phyloP scores from a whole-genome alignment of 1,140 invertebrate genomes.

The Dendrolimus kikuchii region DNA sequence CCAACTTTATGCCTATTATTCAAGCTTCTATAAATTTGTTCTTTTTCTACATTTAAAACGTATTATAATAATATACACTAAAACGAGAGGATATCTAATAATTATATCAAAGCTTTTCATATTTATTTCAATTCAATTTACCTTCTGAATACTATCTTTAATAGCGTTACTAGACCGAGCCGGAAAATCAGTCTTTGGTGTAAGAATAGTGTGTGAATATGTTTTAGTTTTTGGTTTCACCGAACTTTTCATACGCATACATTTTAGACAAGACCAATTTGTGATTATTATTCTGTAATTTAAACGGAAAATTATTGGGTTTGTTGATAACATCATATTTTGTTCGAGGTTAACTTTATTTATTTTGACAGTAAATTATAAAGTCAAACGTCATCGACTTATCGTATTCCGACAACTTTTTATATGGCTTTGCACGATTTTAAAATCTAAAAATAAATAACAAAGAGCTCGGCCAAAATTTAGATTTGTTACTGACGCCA shows the following conservation, averaged over 20 bases:
- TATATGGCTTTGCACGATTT: no score
- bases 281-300: slow-evolving; percentile 30
- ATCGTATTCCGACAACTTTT: no score
- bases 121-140: slow-evolving; percentile 25
- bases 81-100: neutral
- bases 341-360: slow-evolving; percentile 35
- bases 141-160: slow-evolving; percentile 64
- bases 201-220: slow-evolving; percentile 72
- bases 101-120: neutral
- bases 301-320: slow-evolving; percentile 11
- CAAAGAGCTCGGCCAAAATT: no score
- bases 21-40: no score
- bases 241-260: slow-evolving; percentile 39
- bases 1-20: no score
- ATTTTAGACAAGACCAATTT: slow-evolving; percentile 34
- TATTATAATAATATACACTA: no score
- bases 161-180: slow-evolving; percentile 50
- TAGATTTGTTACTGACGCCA: no score
- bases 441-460: no score
- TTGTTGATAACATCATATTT: slow-evolving; percentile 11
- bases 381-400: no score
- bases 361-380: no score
- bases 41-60: no score
- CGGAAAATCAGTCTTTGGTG: slow-evolving; percentile 73
- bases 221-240: slow-evolving; percentile 49